These are phyloP conservation scores for Eristalis tenax DNA, from an alignment of 2,888 invertebrate genomes.

Conservation along the genomic window DNA sequence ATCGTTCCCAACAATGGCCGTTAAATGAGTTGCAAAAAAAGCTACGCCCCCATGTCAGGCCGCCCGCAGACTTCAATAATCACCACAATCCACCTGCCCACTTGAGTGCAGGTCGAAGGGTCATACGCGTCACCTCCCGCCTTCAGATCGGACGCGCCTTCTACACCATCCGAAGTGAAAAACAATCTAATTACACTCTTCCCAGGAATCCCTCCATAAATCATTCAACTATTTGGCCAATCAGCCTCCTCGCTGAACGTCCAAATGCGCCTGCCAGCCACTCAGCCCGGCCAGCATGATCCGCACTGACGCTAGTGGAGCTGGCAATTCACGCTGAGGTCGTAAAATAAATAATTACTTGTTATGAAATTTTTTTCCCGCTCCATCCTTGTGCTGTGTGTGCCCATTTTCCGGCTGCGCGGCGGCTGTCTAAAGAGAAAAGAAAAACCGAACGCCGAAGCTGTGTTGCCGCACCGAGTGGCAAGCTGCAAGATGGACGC, in stretches of 20 bases:
- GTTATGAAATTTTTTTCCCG: conserved; percentile 58
- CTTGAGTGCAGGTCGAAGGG: not conserved
- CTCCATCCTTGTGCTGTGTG: not conserved
- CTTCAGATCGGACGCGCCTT: not conserved
- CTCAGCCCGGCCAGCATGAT: too few species aligned
- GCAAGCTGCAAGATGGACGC: not conserved
- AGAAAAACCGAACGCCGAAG: not conserved
- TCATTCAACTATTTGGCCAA: conserved; percentile 15
- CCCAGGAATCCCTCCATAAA: conserved; percentile 12
- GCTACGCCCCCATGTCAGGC: not conserved
- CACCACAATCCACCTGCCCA: not conserved
- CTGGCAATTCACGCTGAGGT: conserved; percentile 22
- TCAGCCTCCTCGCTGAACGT: not conserved
- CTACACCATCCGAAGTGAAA: not conserved
- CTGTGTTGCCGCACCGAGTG: not conserved
- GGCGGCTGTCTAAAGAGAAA: conserved; percentile 27
- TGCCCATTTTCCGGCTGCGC: conserved; percentile 39
- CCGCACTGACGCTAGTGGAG: not conserved
- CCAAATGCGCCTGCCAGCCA: not conserved
- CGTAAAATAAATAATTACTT: conserved; percentile 66
- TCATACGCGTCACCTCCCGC: not conserved
- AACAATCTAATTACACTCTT: conserved; percentile 22
- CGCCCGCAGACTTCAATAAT: not conserved
- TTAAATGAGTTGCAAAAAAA: not conserved
- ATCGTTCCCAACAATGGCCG: not conserved